Percentiles rank a stretch among this genome's conserved stretches.
Conservation (phyloP, 2,797 vertebrate species). For the Leptatherina wallacei region DNA sequence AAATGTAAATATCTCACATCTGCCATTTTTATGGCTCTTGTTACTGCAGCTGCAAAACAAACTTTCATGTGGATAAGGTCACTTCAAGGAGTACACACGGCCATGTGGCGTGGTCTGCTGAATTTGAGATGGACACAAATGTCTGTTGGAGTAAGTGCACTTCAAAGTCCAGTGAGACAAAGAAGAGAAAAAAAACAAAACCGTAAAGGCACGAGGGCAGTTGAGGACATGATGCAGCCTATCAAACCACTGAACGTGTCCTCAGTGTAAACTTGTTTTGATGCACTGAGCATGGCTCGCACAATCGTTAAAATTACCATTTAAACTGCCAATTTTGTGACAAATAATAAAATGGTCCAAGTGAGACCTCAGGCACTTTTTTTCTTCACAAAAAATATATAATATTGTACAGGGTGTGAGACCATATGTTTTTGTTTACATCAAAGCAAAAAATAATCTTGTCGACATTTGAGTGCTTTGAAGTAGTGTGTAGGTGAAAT, state of each 20-base stretch:
- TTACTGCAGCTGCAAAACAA: constrained; percentile 18
- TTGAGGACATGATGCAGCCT: constrained; percentile 30
- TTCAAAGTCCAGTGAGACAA: constrained; percentile 37
- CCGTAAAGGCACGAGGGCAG: constrained; percentile 34
- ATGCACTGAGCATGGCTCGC: constrained; percentile 30
- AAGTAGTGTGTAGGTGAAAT: constrained; percentile 33
- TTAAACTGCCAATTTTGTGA: constrained; percentile 54
- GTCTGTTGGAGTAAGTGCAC: constrained; percentile 35
- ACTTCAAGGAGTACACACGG: constrained; percentile 27
- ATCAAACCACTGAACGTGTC: constrained; percentile 19
- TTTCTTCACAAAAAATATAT: constrained; percentile 49
- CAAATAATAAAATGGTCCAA: constrained; percentile 59
- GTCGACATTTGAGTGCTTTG: constrained; percentile 43
- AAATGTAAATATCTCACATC: background rate
- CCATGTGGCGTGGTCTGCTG: constrained; percentile 11
- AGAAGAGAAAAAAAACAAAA: constrained; percentile 25
- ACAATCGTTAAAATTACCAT: constrained; percentile 57
- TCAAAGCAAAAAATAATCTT: constrained; percentile 61
- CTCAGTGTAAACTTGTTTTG: constrained; percentile 40
- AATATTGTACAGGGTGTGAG: constrained; percentile 48
- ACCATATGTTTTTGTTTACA: constrained; percentile 67
- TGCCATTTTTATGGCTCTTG: background rate
- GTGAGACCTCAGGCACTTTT: constrained; percentile 42
- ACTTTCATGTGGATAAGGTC: constrained; percentile 32
- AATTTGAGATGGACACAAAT: constrained; percentile 25